Base-by-base conservation (phyloP, 1,140 invertebrate genomes). In the Sinonovacula constricta region DNA sequence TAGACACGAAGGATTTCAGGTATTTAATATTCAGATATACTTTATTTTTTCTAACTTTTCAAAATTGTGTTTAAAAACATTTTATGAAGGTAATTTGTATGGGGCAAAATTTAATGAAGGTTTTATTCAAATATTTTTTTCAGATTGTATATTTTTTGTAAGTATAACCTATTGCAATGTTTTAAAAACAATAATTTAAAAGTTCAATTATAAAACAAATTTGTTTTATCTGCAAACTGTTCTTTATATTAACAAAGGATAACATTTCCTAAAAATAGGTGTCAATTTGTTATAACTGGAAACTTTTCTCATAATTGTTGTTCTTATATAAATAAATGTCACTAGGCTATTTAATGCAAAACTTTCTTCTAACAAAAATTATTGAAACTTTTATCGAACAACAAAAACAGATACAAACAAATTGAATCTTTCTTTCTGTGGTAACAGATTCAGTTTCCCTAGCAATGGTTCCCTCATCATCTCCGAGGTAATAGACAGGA, bases 391-490 rank as follows among this genome's bases (percentile, higher is more conserved):
- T 7, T 45, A 7, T 10, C 7, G 39, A 10, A 10, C 7, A 18
- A 10, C 39, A 45, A 10, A 45, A 10, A 45, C 18, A 45, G 7
- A 45, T 45, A 45, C 18, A 45, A 10, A 10, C 7, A 45, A 7
- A 45, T 45, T 45, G 18, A 10, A 18, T 45, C 18, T 18, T 45
- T 10, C 18, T 7, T 45, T 45, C 39, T 62, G 28, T 28, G 59
- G 59, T 60, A 15, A 75, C 60, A 66, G 33, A 51, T 33, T n/a
- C 26, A 22, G 0, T 75, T 18, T 15, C 28, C 18, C n/a, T n/a
- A 30, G n/a, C 18, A 63, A 75, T 65, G 71, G 71, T 34, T 51
- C 49, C 24, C 31, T 75, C 18, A 26, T 56, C 12, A 66, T 75
- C 28, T 65, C 60, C 5, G 59, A 65, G n/a, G 31, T 66, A 1